phyloP scores from a whole-genome alignment of 2,888 invertebrate species.

The Lasius fuliginosus region DNA sequence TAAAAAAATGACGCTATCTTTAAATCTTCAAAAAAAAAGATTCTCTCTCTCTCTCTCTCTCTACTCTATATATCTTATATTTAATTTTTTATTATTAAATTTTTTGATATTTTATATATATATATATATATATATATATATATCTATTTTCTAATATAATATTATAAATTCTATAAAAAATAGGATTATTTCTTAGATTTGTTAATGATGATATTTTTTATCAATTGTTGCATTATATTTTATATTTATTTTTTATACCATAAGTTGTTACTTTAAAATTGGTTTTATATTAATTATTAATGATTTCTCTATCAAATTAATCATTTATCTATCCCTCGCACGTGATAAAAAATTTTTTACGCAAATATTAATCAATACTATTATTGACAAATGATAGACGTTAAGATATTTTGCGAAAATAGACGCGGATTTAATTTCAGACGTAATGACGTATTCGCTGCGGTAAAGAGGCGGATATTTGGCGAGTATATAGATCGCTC shows the following conservation, averaged over 20 bases:
- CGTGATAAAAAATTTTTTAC: background rate
- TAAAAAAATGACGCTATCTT: background rate
- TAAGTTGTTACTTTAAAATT: background rate
- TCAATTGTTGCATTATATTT: background rate
- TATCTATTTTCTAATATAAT: background rate
- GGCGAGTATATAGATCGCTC: background rate
- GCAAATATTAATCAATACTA: background rate
- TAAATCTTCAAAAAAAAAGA: background rate
- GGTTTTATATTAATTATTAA: background rate
- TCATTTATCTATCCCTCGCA: background rate
- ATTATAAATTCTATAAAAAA: background rate
- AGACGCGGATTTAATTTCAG: slow-evolving; percentile 25
- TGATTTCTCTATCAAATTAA: background rate
- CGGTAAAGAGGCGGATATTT: background rate
- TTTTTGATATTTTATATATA: background rate
- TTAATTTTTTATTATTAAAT: background rate
- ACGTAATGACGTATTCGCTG: slow-evolving; percentile 41
- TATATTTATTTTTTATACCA: background rate
- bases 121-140: background rate
- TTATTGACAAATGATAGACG: background rate
- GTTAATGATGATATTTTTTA: background rate
- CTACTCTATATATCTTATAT: background rate
- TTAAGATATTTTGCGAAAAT: background rate
- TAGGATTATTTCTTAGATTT: background rate
- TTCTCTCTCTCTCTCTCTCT: too few species aligned